These are phyloP conservation scores for Lytechinus pictus DNA, from an alignment of 35 echinoderm and acorn worm genomes.

Conservation along the genomic window DNA sequence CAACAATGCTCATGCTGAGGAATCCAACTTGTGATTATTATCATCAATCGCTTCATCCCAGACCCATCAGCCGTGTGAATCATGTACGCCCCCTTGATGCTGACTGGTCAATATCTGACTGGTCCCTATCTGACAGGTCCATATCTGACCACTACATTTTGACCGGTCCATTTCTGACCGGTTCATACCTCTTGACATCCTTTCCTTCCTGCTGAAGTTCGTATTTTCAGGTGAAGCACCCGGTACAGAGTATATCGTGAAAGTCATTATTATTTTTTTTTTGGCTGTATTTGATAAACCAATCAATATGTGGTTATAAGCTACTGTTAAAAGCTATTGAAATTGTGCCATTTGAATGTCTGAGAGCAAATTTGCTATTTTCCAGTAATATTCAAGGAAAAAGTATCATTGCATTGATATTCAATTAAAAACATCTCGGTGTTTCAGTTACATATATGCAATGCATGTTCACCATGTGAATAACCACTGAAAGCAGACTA, in stretches of 20 bases:
- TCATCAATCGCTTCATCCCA: background rate
- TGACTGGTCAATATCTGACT: too few species aligned
- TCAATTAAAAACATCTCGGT: background rate
- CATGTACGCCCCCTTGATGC: background rate
- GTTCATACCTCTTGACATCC: background rate
- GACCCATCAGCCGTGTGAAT: background rate
- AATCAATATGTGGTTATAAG: too few species aligned
- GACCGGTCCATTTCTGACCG: background rate
- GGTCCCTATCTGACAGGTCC: too few species aligned
- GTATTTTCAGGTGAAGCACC: background rate
- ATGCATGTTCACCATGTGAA: background rate
- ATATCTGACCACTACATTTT: too few species aligned
- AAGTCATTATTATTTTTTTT: background rate
- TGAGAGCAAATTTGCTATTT: too few species aligned
- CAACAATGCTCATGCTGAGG: slow-evolving; percentile 79
- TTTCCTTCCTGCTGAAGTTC: background rate
- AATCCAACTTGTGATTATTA: background rate
- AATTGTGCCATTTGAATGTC: too few species aligned
- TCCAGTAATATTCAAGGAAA: background rate
- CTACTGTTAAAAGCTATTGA: too few species aligned
- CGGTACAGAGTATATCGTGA: background rate
- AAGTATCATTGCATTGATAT: background rate
- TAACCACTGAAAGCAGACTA: background rate
- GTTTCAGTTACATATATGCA: background rate
- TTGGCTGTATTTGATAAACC: too few species aligned